Evolutionary conservation across 1,140 invertebrate genomes (phyloP), one percentile per base, ranked within the genome.

Genomic region (Pseudomyrmex cubaensis): DNA sequence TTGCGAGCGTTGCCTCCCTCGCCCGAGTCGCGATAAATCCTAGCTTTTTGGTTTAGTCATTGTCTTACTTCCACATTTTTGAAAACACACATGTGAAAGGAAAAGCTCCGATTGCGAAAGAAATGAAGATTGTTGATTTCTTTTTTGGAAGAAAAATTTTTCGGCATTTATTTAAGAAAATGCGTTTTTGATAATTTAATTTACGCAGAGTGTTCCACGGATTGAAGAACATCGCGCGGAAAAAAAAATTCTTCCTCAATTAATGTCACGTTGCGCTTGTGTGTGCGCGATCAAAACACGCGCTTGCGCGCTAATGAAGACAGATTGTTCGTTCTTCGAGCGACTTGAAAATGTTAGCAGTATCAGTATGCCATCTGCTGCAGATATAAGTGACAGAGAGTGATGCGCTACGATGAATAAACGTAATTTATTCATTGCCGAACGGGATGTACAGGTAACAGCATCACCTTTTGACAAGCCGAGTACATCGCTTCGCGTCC

Each of bases 251-350:
- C 17, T 76, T 1, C 48, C 66, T 25, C 12, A 15, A 76, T 56
- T 66, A 66, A 12, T 8, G 12, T 66, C 50, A 20, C 48, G 1
- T 52, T 2, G 1, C 25, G 22, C 17, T 35, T 35, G 7, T 7
- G 54, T 56, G 8, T 9, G 66, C 20, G 13, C 20, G 1, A 13
- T 57, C 63, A 44, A 17, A 48, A 77, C 17, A 56, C 20, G 35
- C 35, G 35, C 46, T 73, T 77, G 52, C 17, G 2, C 50, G 15
- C 54, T 85, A 85, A 86, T 82, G 76, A 75, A 66, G 72, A 85
- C 44, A 69, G 46, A 70, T 85, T 25, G 63, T 82, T 52, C 22
- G 2, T 66, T 59, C 7, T 20, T n/a, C 10, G 25, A 5, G 17
- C 13, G 22, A 20, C 2, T 56, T 9, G 52, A 74, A 44, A 50